Evolutionary conservation across 2,797 vertebrate species (phyloP), one percentile per base, ranked within the genome.

Genomic region (Acestrorhynchus altus): DNA sequence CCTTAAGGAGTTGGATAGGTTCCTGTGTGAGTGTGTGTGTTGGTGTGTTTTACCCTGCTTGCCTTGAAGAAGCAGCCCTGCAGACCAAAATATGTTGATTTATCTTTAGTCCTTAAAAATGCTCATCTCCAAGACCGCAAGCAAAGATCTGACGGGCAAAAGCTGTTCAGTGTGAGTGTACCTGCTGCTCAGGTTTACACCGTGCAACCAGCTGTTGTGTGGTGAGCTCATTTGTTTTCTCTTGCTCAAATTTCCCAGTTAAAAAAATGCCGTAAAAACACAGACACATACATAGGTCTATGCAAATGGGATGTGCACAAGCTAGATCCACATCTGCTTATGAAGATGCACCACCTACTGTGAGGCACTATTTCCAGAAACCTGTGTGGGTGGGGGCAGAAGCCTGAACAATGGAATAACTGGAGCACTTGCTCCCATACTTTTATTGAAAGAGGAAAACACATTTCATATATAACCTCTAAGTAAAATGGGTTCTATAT

Each of bases 1-100:
- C 74, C 56, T 67, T 47, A 31, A 76, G 74, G 83, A 65, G 49
- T 70, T 83, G 81, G 72, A 80, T 77, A 61, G 61, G 46, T 42
- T 69, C 72, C 54, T 66, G 42, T 44, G 73, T 67, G 67, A 67
- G 67, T 71, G 71, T n/a, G 20, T 69, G 47, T 68, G 54, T 60
- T 47, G 49, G 40, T 52, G 60, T 66, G 11, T n/a, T 65, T 71
- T 31, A 44, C n/a, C 16, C 60, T 68, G 42, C 40, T 35, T 69
- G 79, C 42, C 56, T 81, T 6, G n/a, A 65, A 74, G 76, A 24
- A 54, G 61, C 35, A 51, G 65, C 78, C 75, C 77, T 77, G 54
- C 74, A 73, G 74, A 56, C 56, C 61, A 81, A 49, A 76, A 72
- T 63, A 44, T 72, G 51, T 63, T 76, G 76, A 72, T 81, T 78